Percentiles rank a stretch among this genome's conserved stretches.
Conservation (phyloP, 2,888 invertebrate genomes). For the Ischnus inquisitorius region DNA sequence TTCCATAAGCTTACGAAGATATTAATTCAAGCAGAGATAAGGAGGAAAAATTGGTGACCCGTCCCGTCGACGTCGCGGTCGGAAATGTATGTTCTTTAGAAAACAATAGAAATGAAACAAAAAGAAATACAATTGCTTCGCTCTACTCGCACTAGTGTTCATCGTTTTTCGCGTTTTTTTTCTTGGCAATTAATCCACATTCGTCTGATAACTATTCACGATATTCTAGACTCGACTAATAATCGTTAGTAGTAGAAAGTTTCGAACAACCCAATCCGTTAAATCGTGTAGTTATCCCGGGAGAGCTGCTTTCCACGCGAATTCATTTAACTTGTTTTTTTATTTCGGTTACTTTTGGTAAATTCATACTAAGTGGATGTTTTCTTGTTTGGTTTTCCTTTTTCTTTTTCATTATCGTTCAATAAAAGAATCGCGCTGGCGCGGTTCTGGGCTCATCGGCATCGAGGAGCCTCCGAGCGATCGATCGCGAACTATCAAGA, state of each 20-base stretch:
- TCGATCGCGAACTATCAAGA: slow-evolving; percentile 13
- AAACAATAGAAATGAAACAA: background rate
- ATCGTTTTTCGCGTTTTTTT: slow-evolving; percentile 13
- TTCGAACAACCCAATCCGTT: slow-evolving; percentile 70
- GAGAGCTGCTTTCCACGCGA: slow-evolving; percentile 40
- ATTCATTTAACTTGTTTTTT: slow-evolving; percentile 31
- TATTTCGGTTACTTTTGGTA: slow-evolving; percentile 5
- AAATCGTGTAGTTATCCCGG: slow-evolving; percentile 42
- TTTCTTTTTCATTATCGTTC: slow-evolving; percentile 32
- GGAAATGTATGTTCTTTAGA: slow-evolving; percentile 47
- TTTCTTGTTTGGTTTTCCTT: slow-evolving; percentile 2
- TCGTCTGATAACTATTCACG: slow-evolving; percentile 78
- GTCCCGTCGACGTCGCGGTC: slow-evolving; percentile 70
- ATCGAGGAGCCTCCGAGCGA: slow-evolving; percentile 34
- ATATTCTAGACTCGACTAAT: slow-evolving; percentile 79
- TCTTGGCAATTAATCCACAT: slow-evolving; percentile 12
- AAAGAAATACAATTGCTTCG: background rate
- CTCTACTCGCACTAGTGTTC: slow-evolving; percentile 21
- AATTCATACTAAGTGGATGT: slow-evolving; percentile 48
- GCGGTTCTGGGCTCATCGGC: slow-evolving; percentile 26
- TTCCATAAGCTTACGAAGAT: slow-evolving; percentile 81
- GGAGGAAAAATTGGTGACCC: slow-evolving; percentile 76
- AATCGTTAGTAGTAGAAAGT: slow-evolving; percentile 77
- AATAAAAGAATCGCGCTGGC: slow-evolving; percentile 43
- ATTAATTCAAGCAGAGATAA: slow-evolving; percentile 82